Base-by-base conservation (phyloP, 2,888 invertebrate species). In the Troilus luridus region DNA sequence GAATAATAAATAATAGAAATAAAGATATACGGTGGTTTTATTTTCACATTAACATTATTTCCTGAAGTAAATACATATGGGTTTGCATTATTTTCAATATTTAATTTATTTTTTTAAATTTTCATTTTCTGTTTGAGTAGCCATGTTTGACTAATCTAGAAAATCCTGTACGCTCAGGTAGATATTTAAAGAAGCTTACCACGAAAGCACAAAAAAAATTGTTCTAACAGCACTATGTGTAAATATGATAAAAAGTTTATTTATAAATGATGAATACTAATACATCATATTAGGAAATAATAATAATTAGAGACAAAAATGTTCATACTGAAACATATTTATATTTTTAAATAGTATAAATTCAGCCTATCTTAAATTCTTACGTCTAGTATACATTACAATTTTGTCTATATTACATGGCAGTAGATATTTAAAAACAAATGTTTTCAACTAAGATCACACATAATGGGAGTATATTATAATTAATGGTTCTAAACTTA, bases 351-450 rank as follows among this genome's bases (percentile, higher is more conserved):
- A 85, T 56, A 85, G 27, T 56, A 85, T n/a, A 85, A 41, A 58
- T 85, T 85, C 5, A 6, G 85, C 56, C 11, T 56, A 85, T 56
- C 59, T 88, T 27, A 88, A 27, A 60, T 90, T 56, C 89, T 64
- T 67, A 64, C 2, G 12, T 77, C 17, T 19, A 77, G 72, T 41
- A 41, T 85, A 85, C 56, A 56, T 12, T 56, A 85, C 27, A 17
- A 77, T 77, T 72, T 72, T 77, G 72, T 77, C 72, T 77, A 77
- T 14, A 90, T 90, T 90, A 90, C 72, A 77, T 90, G 90, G 90
- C 90, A 90, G 77, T 90, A 90, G 58, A 56, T 90, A 77, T 24
- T 41, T 77, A 64, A 64, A 77, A 90, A 58, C 56, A 85, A 56
- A 56, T 85, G 56, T 85, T 85, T 85, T n/a, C n/a, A n/a, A 85